A percentile compares a stretch with the other conserved stretches of the same genome.
Evolutionary conservation across 2,797 vertebrate genomes (phyloP).

Genomic region (Gouania willdenowi): DNA sequence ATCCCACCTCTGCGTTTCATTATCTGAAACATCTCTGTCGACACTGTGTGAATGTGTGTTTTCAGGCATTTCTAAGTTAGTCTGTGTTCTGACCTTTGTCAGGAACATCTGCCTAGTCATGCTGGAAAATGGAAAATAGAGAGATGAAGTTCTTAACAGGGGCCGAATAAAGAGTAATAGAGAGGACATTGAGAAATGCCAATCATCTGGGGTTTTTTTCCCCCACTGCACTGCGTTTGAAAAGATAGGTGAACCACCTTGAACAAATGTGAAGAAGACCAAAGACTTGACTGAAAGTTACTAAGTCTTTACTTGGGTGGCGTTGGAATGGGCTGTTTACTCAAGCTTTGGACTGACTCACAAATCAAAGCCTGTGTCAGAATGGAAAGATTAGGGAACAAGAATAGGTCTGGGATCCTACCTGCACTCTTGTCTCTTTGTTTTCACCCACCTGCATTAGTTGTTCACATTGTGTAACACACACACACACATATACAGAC

Average conservation of each 20-base stretch:
- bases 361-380: slow-evolving; percentile 70
- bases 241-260: slow-evolving; percentile 53
- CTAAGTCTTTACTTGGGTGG: slow-evolving; percentile 48
- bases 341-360: slow-evolving; percentile 59
- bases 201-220: slow-evolving; percentile 28
- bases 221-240: slow-evolving; percentile 37
- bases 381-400: slow-evolving; percentile 65
- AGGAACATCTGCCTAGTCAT: slow-evolving; percentile 65
- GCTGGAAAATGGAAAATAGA: slow-evolving; percentile 49
- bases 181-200: slow-evolving; percentile 44
- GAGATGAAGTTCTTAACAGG: slow-evolving; percentile 32
- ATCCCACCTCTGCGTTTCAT: slow-evolving; percentile 58
- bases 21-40: slow-evolving; percentile 52
- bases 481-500: slow-evolving; percentile 1
- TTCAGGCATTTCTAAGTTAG: slow-evolving; percentile 16
- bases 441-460: slow-evolving; percentile 73
- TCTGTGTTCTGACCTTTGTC: slow-evolving; percentile 29
- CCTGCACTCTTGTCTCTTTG: slow-evolving; percentile 62
- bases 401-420: slow-evolving; percentile 54
- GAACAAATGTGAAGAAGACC: slow-evolving; percentile 52
- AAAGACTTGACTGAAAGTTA: slow-evolving; percentile 51
- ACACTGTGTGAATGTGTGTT: slow-evolving; percentile 20
- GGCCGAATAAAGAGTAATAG: slow-evolving; percentile 41
- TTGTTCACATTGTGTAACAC: slow-evolving; percentile 41
- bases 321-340: slow-evolving; percentile 45